Conservation (phyloP, 35 echinoderm and acorn worm genomes). For the Chiridota heheva region DNA sequence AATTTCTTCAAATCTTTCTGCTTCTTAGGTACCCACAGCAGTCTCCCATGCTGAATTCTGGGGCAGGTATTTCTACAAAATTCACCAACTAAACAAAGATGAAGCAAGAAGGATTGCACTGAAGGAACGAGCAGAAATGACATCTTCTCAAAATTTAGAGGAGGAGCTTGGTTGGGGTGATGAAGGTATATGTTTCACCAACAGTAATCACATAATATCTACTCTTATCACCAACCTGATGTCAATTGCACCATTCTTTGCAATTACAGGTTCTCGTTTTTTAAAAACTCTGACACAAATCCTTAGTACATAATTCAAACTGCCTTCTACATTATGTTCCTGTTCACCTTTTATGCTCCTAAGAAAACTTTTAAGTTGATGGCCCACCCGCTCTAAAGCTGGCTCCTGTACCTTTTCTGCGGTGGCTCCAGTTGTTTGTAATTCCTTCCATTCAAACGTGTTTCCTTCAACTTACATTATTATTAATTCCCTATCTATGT, state of each 20-base stretch:
- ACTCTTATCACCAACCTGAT: not conserved
- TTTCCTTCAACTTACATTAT: too few relatives aligned
- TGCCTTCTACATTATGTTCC: too few relatives aligned
- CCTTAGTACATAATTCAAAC: not conserved
- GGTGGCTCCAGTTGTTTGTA: too few relatives aligned
- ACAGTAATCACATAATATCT: not conserved
- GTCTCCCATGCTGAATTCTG: conserved; percentile 96
- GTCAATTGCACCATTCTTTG: not conserved
- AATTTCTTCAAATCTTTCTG: not conserved
- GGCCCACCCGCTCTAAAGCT: too few relatives aligned
- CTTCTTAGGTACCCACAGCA: conserved; percentile 74
- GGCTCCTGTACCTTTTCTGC: too few relatives aligned
- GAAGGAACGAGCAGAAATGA: conserved; percentile 92
- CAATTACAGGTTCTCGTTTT: too few relatives aligned
- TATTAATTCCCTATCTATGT: too few relatives aligned
- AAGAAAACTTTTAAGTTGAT: not conserved
- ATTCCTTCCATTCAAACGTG: too few relatives aligned
- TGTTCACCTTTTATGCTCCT: not conserved
- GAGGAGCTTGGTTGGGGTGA: conserved; percentile 97
- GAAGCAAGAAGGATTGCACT: conserved; percentile 79
- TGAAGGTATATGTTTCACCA: conserved; percentile 57
- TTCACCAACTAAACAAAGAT: conserved; percentile 84
- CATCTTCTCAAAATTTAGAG: conserved; percentile 82
- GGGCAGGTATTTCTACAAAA: conserved; percentile 92
- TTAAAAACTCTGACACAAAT: not conserved